Conservation (phyloP, 53 echinoderm and acorn worm species). For the Holothuria scabra region DNA sequence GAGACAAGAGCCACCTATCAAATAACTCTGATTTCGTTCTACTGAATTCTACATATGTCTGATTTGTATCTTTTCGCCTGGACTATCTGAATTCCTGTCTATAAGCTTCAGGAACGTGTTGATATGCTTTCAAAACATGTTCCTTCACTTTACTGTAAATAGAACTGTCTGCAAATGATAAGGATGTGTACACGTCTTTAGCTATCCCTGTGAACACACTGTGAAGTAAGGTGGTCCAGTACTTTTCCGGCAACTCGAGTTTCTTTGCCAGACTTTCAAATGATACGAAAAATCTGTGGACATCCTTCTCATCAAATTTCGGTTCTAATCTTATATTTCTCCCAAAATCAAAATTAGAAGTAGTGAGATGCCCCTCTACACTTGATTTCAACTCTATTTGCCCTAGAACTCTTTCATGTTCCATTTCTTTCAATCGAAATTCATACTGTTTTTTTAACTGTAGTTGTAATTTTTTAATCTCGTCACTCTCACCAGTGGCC, state of each 20-base stretch:
- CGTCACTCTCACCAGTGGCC: too few species aligned
- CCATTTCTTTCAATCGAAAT: too few species aligned
- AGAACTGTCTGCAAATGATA: conserved; percentile 42
- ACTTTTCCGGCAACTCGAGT: conserved; percentile 59
- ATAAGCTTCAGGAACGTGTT: conserved; percentile 66
- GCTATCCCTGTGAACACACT: conserved; percentile 61
- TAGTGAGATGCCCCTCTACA: too few species aligned
- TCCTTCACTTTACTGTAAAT: conserved; percentile 60
- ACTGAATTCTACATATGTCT: conserved; percentile 70
- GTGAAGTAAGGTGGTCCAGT: conserved; percentile 62
- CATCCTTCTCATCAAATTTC: conserved; percentile 57
- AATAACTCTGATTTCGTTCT: conserved; percentile 50
- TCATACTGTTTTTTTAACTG: too few species aligned
- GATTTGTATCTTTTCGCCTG: conserved; percentile 33
- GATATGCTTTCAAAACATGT: conserved; percentile 56
- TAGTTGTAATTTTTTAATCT: too few species aligned
- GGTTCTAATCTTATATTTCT: conserved; percentile 56
- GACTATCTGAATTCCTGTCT: conserved; percentile 45
- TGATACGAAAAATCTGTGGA: conserved; percentile 49
- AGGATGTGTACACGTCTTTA: conserved; percentile 59
- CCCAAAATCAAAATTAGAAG: conserved; percentile 42
- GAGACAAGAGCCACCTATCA: conserved; percentile 59
- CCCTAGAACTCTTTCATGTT: too few species aligned
- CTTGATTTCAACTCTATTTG: too few species aligned
- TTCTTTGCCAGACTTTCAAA: conserved; percentile 61